Base-by-base conservation (phyloP, 2,113 vertebrate species). In the Cebidichthys violaceus region DNA sequence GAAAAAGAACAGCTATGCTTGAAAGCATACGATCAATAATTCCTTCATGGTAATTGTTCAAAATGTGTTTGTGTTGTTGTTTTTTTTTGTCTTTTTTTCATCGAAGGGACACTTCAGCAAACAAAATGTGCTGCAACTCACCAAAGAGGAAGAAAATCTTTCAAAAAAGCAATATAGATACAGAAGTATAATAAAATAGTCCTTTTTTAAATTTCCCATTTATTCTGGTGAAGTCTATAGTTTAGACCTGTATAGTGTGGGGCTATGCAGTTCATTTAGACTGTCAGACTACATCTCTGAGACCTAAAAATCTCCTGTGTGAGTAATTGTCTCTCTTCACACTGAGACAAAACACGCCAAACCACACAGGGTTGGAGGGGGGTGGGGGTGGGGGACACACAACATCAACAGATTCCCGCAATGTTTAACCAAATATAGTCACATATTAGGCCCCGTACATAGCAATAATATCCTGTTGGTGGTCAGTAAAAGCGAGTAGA, bases 131-230 rank as follows among this genome's bases (percentile, higher is more conserved):
- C 96, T 95, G 96, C 86, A 89, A 93, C 84, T 90, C 91, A 95
- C 95, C 94, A 92, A 95, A 93, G 86, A 93, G 92, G 93, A 95
- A 95, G 95, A 94, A 94, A 94, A 96, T 94, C 86, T 94, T 90
- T 93, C 89, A 94, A 92, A 95, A 96, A 96, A 94, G 95, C 94
- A 93, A 94, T 93, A 95, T 87, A 90, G 95, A 95, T 93, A 95
- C 93, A 95, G 95, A 96, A 95, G 94, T 91, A 94, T 96, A 96
- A 96, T 96, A 96, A 96, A 96, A 95, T 95, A 95, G 93, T 95
- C 90, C 68, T 95, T 92, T 94, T 86, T 89, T 83, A 47, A 75
- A 88, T 83, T 84, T 74, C 81, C 74, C 82, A 52, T 91, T 85
- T 77, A 73, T 82, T 89, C 78, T 70, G 89, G 80, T 89, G 82